Conservation (phyloP, 1,140 invertebrate genomes). For the Venustaconcha ellipsiformis region DNA sequence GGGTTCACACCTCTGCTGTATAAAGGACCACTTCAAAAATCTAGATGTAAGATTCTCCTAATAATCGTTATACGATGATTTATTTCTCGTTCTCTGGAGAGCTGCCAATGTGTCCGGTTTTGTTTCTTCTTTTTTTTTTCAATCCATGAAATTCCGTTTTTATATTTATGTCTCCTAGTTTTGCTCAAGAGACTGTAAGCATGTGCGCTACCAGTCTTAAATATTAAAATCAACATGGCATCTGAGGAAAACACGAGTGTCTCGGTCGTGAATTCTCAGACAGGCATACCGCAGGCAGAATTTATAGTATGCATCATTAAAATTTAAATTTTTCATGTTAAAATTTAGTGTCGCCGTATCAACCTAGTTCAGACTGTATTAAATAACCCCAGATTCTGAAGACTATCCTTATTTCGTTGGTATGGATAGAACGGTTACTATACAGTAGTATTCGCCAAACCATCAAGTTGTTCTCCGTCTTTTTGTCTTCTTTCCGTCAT, state of each 20-base stretch:
- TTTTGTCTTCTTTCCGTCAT: too few relatives aligned
- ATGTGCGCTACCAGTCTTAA: not conserved
- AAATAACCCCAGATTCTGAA: too few relatives aligned
- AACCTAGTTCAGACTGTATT: too few relatives aligned
- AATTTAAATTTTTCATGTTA: too few relatives aligned
- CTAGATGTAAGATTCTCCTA: not conserved
- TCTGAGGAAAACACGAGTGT: constrained; percentile 36
- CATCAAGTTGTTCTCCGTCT: too few relatives aligned
- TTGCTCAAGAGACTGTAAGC: not conserved
- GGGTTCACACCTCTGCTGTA: too few relatives aligned
- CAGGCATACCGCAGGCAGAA: constrained; percentile 53
- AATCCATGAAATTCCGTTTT: constrained; percentile 3
- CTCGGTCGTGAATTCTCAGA: constrained; percentile 26
- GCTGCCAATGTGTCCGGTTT: constrained; percentile 59
- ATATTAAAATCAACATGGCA: constrained; percentile 47
- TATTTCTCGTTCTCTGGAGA: constrained; percentile 16
- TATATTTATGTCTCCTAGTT: not conserved
- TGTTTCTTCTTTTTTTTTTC: constrained; percentile 13
- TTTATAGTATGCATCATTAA: constrained; percentile 48
- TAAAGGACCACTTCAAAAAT: not conserved
- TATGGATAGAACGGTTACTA: too few relatives aligned
- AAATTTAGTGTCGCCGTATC: too few relatives aligned
- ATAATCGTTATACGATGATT: not conserved
- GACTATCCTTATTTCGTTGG: too few relatives aligned
- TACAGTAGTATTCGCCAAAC: too few relatives aligned